Percentiles rank a stretch among this genome's conserved stretches.
Evolutionary conservation across 2,888 invertebrate species (phyloP).

Genomic region (Mamestra brassicae): DNA sequence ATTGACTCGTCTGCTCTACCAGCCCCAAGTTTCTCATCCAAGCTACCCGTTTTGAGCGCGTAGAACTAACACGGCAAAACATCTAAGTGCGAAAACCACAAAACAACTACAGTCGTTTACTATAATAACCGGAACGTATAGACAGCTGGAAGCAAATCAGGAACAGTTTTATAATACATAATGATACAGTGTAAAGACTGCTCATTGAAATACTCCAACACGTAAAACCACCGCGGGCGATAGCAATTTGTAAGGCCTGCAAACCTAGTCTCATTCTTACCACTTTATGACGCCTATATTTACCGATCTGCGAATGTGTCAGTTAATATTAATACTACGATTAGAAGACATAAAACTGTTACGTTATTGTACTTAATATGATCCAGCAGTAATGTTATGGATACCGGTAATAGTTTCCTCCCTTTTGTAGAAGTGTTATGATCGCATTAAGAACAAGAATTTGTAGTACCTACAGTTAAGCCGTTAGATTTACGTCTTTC

Average conservation of each 20-base stretch:
- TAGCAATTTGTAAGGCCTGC: conserved; percentile 66
- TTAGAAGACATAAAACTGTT: conserved; percentile 49
- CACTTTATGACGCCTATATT: conserved; percentile 48
- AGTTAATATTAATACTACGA: conserved; percentile 32
- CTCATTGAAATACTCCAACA: conserved; percentile 59
- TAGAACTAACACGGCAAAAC: conserved; percentile 22
- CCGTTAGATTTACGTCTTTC: conserved; percentile 7
- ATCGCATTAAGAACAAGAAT: conserved; percentile 36
- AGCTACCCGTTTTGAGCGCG: conserved; percentile 5
- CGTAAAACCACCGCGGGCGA: conserved; percentile 57
- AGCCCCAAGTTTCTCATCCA: background rate
- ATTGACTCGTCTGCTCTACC: conserved; percentile 6
- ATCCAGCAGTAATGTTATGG: conserved; percentile 24
- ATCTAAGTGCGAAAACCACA: conserved; percentile 34
- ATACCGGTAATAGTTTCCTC: conserved; percentile 28
- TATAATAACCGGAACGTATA: conserved; percentile 45
- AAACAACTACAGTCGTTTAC: conserved; percentile 39
- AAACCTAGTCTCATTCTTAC: conserved; percentile 49
- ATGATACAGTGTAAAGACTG: conserved; percentile 57
- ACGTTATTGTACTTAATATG: conserved; percentile 38
- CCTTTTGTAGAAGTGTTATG: conserved; percentile 23
- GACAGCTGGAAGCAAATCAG: conserved; percentile 47
- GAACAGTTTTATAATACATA: conserved; percentile 58
- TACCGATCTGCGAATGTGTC: conserved; percentile 31
- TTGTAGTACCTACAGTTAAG: conserved; percentile 10